Evolutionary conservation across 2,888 invertebrate species (phyloP).

Genomic region (Neoascia interrupta): DNA sequence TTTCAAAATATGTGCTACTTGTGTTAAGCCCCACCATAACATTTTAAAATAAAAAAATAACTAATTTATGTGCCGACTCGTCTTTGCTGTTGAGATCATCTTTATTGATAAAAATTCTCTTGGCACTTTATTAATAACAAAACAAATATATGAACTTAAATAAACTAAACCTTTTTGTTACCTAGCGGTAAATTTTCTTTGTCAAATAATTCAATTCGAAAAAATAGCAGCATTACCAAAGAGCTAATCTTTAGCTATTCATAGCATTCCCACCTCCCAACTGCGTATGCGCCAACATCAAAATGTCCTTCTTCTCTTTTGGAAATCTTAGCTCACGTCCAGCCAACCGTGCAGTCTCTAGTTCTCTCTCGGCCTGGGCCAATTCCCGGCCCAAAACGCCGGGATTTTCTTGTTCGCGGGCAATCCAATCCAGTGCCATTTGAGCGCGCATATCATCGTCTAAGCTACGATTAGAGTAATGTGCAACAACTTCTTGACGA

Average conservation of each 20-base stretch:
- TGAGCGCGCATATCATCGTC: slow-evolving; percentile 98
- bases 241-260: slow-evolving; percentile 58
- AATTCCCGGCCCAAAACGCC: slow-evolving; percentile 90
- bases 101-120: slow-evolving; percentile 49
- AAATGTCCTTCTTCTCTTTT: slow-evolving; percentile 96
- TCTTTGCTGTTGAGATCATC: slow-evolving; percentile 59
- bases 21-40: too few relatives aligned
- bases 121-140: too few relatives aligned
- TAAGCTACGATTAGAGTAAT: slow-evolving; percentile 94
- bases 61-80: slow-evolving; percentile 39
- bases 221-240: slow-evolving; percentile 20
- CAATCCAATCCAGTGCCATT: slow-evolving; percentile 98
- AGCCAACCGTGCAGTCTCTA: slow-evolving; percentile 91
- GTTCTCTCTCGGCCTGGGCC: slow-evolving; percentile 90
- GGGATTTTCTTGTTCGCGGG: slow-evolving; percentile 86
- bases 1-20: too few relatives aligned
- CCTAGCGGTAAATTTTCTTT: background rate
- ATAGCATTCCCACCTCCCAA: slow-evolving; percentile 81
- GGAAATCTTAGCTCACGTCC: slow-evolving; percentile 95
- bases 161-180: background rate
- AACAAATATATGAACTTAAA: background rate
- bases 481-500: slow-evolving; percentile 94
- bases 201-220: background rate
- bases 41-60: background rate
- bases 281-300: slow-evolving; percentile 93